Evolutionary conservation across 2,797 vertebrate genomes (phyloP), one percentile per base, ranked within the genome.

Genomic region (Myotis findleyi): DNA sequence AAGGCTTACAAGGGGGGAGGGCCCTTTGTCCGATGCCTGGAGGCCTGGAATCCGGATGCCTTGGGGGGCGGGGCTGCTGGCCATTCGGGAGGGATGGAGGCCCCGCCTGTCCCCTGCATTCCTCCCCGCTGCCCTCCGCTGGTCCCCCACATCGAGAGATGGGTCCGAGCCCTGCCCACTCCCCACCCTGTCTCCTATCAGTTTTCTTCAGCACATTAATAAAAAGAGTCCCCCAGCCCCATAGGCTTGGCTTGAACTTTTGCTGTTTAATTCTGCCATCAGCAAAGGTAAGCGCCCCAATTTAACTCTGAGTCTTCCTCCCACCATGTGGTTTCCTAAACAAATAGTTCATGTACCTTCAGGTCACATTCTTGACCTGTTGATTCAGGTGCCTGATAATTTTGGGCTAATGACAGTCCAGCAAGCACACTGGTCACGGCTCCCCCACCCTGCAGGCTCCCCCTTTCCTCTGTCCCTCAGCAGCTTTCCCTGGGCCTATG

Each of bases 1-100:
- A 97, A 96, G 79, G 81, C 95, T 53, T 95, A 96, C 62, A 75
- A 84, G 71, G n/a, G 62, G 91, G 94, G 93, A 91, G 95, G 96
- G 6, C 7, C 62, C 82, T 98, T 97, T 97, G 97, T 97, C 95
- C 5, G 1, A 68, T 44, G 76, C 62, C 97, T 79, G 41, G 94
- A 1, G 93, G 93, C 94, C 94, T 97, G 98, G 97, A 98, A 98
- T 98, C 97, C 96, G 96, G 98, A 98, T 97, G 98, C 97, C 89
- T 96, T 53, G 64, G 80, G 13, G 33, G 96, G 92, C 25, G 20
- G 89, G 75, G 69, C 81, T 27, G 94, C 89, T 84, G 95, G 51
- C 77, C 14, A 11, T 53, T 90, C 49, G 89, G 96, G 96, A 90
- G 93, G 96, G 95, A 85, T 30, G 71, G 97, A 97, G 98, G 97